Conservation (phyloP, 1,140 invertebrate genomes). For the Penaeus japonicus region DNA sequence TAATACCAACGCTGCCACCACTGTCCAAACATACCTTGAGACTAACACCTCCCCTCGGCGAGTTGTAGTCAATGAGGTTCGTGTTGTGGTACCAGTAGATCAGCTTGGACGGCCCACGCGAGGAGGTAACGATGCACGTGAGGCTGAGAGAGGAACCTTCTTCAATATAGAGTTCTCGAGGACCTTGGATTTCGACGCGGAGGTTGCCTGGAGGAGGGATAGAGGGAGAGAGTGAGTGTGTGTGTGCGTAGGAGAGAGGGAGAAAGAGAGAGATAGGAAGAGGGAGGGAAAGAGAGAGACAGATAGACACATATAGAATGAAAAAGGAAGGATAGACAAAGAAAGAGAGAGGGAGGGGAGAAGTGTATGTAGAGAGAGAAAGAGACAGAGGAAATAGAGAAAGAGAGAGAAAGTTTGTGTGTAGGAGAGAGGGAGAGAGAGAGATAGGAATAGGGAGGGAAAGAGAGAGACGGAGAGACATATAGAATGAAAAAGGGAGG, state of each 20-base stretch:
- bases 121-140: background rate
- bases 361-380: background rate
- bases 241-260: background rate
- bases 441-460: background rate
- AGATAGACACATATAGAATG: background rate
- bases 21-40: background rate
- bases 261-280: background rate
- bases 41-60: conserved; percentile 20
- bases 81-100: conserved; percentile 26
- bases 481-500: background rate
- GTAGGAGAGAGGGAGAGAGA: background rate
- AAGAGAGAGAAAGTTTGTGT: background rate
- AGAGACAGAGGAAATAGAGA: background rate
- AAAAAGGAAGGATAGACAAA: background rate
- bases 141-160: background rate
- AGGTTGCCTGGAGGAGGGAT: background rate
- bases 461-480: background rate
- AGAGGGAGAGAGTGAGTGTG: background rate
- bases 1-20: background rate
- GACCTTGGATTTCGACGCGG: conserved; percentile 4
- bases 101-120: background rate
- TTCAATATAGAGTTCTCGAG: background rate
- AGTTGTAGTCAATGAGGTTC: conserved; percentile 26
- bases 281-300: background rate
- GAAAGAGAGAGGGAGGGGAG: background rate